Conservation (phyloP, 2,797 vertebrate species). For the Melanotaenia boesemani region DNA sequence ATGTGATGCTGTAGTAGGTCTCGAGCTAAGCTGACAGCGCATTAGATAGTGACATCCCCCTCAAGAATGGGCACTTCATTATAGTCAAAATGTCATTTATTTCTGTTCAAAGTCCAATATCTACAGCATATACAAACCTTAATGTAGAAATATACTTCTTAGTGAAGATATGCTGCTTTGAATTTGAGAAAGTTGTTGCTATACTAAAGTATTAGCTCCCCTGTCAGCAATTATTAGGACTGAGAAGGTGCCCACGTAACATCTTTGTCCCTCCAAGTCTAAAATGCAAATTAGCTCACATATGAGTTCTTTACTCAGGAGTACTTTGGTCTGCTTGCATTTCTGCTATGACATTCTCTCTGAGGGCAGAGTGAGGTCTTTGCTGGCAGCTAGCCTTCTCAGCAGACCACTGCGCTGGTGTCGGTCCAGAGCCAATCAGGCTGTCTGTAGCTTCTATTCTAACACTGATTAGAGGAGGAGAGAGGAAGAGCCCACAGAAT, state of each 20-base stretch:
- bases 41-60: constrained; percentile 5
- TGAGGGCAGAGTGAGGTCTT: constrained; percentile 52
- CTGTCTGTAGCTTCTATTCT: constrained; percentile 57
- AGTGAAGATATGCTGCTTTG: neutral
- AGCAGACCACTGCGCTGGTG: constrained; percentile 61
- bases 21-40: constrained; percentile 18
- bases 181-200: neutral
- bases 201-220: neutral
- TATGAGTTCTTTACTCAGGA: constrained; percentile 33
- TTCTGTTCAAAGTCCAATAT: constrained; percentile 3
- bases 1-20: neutral
- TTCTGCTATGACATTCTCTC: constrained; percentile 36
- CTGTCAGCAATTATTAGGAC: neutral
- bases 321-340: constrained; percentile 39
- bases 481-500: constrained; percentile 45
- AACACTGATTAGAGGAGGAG: constrained; percentile 63
- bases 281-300: constrained; percentile 30
- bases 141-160: neutral
- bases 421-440: constrained; percentile 68
- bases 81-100: constrained; percentile 5
- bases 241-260: neutral
- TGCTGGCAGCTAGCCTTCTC: constrained; percentile 63
- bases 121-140: neutral
- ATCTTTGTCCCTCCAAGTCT: constrained; percentile 5
- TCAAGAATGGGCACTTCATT: neutral